Conservation (phyloP, 2,888 invertebrate species). For the Schrankia costaestrigalis region DNA sequence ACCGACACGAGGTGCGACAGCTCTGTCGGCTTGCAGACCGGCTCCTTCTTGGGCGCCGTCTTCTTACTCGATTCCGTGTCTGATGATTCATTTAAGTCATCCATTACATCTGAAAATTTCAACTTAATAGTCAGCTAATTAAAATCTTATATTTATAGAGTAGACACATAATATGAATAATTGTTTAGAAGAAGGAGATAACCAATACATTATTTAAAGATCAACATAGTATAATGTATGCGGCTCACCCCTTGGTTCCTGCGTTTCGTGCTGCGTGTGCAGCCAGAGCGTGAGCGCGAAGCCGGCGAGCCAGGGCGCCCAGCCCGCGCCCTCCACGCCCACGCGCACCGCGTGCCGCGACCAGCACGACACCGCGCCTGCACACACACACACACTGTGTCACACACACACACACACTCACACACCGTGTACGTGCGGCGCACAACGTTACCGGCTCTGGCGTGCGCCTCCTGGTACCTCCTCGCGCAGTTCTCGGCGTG, state of each 20-base stretch:
- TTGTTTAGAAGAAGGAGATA: too few relatives aligned
- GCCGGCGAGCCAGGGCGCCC: slow-evolving; percentile 84
- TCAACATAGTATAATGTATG: neutral
- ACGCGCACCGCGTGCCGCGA: slow-evolving; percentile 54
- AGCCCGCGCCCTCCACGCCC: slow-evolving; percentile 72
- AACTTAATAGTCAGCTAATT: too few relatives aligned
- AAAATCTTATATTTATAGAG: neutral
- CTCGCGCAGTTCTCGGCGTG: slow-evolving; percentile 50
- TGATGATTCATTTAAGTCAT: slow-evolving; percentile 40
- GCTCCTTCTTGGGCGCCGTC: slow-evolving; percentile 30
- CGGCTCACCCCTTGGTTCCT: slow-evolving; percentile 8
- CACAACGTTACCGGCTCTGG: slow-evolving; percentile 37
- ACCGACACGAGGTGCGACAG: slow-evolving; percentile 81
- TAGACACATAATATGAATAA: neutral
- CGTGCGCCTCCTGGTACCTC: slow-evolving; percentile 46
- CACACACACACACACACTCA: neutral
- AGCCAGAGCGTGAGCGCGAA: slow-evolving; percentile 81
- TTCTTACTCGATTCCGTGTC: slow-evolving; percentile 30
- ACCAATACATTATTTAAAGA: too few relatives aligned
- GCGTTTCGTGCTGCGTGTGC: slow-evolving; percentile 45
- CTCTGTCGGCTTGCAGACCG: slow-evolving; percentile 37
- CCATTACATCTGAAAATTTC: slow-evolving; percentile 30
- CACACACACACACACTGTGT: neutral
- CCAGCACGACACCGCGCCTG: slow-evolving; percentile 62
- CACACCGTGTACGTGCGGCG: neutral